A percentile compares a stretch with the other conserved stretches of the same genome.
Evolutionary conservation across 2,797 vertebrate genomes (phyloP).

Genomic region (Gambusia yucatana): DNA sequence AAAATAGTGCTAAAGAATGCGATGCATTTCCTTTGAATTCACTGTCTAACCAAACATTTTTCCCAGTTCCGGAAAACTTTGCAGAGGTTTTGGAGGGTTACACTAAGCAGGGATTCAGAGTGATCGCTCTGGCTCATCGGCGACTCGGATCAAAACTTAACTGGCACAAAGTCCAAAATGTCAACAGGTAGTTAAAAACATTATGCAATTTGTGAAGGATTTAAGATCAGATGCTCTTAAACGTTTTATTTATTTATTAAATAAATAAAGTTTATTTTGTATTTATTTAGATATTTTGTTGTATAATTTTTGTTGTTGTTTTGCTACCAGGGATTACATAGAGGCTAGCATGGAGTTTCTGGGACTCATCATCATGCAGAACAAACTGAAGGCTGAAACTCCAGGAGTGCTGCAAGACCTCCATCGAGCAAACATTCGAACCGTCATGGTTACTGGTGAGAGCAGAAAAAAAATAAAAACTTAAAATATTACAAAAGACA

Average conservation of each 20-base stretch:
- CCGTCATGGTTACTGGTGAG: slow-evolving; percentile 96
- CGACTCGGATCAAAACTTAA: slow-evolving; percentile 93
- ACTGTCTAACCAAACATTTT: background rate
- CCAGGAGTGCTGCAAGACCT: slow-evolving; percentile 91
- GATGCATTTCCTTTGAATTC: background rate
- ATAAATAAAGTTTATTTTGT: too few species aligned
- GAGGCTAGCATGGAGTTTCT: slow-evolving; percentile 96
- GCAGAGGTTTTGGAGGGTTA: slow-evolving; percentile 90
- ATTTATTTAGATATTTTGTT: background rate
- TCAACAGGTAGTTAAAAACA: slow-evolving; percentile 84
- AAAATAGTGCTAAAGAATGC: background rate
- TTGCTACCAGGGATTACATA: slow-evolving; percentile 86
- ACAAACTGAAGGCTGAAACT: slow-evolving; percentile 96
- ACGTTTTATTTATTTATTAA: too few species aligned
- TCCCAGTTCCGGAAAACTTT: slow-evolving; percentile 90
- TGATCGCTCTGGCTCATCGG: slow-evolving; percentile 95
- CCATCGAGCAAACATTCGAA: slow-evolving; percentile 91
- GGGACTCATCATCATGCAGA: slow-evolving; percentile 98
- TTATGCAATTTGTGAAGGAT: background rate
- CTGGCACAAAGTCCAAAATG: slow-evolving; percentile 97
- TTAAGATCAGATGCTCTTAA: background rate
- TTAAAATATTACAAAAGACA: background rate
- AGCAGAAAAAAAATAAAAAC: background rate
- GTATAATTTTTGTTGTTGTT: slow-evolving; percentile 4
- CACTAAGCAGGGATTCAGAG: slow-evolving; percentile 95